Base-by-base conservation (phyloP, 2,888 invertebrate genomes). In the Rhagonycha lutea region DNA sequence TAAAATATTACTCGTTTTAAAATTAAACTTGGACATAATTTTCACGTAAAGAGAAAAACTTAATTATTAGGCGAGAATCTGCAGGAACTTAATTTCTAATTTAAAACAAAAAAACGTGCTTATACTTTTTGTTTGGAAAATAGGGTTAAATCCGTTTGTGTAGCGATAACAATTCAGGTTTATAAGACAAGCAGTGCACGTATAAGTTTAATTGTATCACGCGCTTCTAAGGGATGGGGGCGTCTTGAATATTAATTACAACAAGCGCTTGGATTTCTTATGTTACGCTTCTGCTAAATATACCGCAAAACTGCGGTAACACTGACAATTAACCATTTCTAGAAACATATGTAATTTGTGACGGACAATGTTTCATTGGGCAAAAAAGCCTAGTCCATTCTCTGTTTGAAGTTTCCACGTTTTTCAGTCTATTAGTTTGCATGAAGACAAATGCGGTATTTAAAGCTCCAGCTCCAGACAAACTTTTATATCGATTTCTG, bases 201-300 rank as follows among this genome's bases (percentile, higher is more conserved):
- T 85, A 82, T 83, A 83, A 81, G 80, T 84, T 84, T 85, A 85
- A 85, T 85, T 84, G 85, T 85, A 85, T 85, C 85, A 85, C 85
- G 85, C 83, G 80, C 78, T 80, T 77, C 80, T 80, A 78, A 81
- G 79, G 79, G 79, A 79, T 74, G 81, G 77, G 78, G 73, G 79
- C 70, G 84, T 82, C 82, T 82, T 85, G 85, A 84, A 85, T 85
- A 84, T 84, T 85, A 85, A 85, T 85, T 84, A 83, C 81, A 79
- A 83, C 81, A 78, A 73, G 74, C 29, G 72, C 70, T 23, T 69
- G 74, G 75, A 79, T 79, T 81, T 81, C 81, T 81, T 82, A 81
- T 77, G 77, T 60, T 70, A 76, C 74, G 73, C 73, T 80, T 76
- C 75, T 70, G 62, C 72, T 75, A 76, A 72, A 73, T 74, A 65